Base-by-base conservation (phyloP, 1,140 invertebrate genomes). In the Ceratina japonica region DNA sequence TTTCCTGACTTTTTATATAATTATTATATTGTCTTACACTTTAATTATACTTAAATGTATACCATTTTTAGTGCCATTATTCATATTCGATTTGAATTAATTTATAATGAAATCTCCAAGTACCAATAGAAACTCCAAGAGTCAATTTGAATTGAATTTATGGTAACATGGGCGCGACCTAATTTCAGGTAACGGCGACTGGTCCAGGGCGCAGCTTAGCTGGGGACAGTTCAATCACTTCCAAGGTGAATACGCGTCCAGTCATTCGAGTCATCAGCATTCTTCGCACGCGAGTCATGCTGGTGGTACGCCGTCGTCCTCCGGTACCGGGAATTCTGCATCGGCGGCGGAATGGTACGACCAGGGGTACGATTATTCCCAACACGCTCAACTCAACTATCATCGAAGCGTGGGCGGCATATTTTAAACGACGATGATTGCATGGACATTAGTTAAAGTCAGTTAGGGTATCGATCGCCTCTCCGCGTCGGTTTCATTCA, bases 201-300 rank as follows among this genome's bases (percentile, higher is more conserved):
- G 91, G 91, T 90, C 91, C 15, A 89, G 91, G 65, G 79, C 91
- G 16, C 91, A 92, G 63, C 76, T 92, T 8, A 87, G 89, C 13
- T 92, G 91, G 91, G 90, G 90, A 72, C 91, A 92, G 64, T 91
- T 92, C 64, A 90, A 91, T 81, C 91, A 92, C 71, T 91, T 91
- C 52, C 91, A 91, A 83, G 82, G 89, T 70, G 91, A 92, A 71
- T 92, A 92, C 59, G 72, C 88, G 1, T 71, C 89, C 20, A 82
- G 87, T 62, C 90, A 90, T 75, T 61, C 82, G 20, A 86, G 81
- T 54, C 91, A 91, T 87, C 90, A 91, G 81, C 88, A 90, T 75
- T 79, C 87, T 15, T 69, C 87, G 68, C 91, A 92, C 80, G 75
- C 87, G 80, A 89, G 87, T 84, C 88, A 87, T 84, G 37, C 37